A percentile compares a stretch with the other conserved stretches of the same genome.
Evolutionary conservation across 92 coral and sea anemone genomes (phyloP).

Genomic region (Paramuricea clavata): DNA sequence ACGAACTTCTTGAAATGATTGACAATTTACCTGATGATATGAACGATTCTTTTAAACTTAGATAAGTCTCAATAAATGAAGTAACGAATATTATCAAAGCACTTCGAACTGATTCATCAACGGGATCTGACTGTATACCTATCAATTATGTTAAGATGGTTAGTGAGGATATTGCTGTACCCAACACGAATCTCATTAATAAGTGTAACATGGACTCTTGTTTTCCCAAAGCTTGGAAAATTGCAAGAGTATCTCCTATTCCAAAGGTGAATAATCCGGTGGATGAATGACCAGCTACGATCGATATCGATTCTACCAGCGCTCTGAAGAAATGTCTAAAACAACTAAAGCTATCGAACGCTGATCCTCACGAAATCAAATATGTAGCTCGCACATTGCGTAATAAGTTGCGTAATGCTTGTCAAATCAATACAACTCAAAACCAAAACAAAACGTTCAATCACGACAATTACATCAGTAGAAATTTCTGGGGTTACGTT

Average conservation of each 20-base stretch:
- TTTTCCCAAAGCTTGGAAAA: constrained; percentile 1
- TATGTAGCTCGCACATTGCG: too few relatives aligned
- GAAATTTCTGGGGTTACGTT: too few relatives aligned
- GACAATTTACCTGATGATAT: neutral
- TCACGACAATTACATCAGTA: too few relatives aligned
- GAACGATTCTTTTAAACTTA: constrained; percentile 2
- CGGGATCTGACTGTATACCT: neutral
- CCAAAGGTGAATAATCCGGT: neutral
- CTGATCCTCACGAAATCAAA: too few relatives aligned
- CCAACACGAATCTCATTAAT: neutral
- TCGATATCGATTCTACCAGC: constrained; percentile 27
- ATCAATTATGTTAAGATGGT: neutral
- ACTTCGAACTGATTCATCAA: constrained; percentile 2
- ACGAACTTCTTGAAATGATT: constrained; percentile 1
- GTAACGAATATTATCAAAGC: neutral
- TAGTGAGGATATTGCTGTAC: neutral
- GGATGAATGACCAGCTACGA: neutral
- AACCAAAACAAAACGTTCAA: too few relatives aligned
- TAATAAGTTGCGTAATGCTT: too few relatives aligned
- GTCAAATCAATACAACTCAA: too few relatives aligned
- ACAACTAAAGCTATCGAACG: too few relatives aligned
- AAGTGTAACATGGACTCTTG: neutral
- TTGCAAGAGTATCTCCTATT: constrained; percentile 16
- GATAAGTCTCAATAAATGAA: constrained; percentile 1
- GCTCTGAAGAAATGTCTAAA: too few relatives aligned